Evolutionary conservation across 2,113 vertebrate genomes (phyloP).

Genomic region (Lasiurus borealis): DNA sequence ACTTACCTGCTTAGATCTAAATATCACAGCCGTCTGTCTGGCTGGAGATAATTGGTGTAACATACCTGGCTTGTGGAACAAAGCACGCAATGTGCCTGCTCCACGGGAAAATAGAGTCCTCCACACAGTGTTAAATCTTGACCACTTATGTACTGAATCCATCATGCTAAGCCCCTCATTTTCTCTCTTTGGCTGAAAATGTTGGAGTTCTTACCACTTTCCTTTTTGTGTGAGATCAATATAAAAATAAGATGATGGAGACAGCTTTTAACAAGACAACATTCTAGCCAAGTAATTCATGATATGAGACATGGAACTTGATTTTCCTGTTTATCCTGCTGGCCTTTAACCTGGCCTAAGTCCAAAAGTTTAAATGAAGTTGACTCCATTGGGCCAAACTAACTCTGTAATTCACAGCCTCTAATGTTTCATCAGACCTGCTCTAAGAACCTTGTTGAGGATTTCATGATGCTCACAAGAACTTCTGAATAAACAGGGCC

Average conservation of each 20-base stretch:
- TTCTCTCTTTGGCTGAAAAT: not conserved
- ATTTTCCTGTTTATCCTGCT: slow-evolving; percentile 2
- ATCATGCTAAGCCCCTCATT: not conserved
- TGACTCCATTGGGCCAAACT: not conserved
- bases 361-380: not conserved
- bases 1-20: not conserved
- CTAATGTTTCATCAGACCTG: not conserved
- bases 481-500: not conserved
- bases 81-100: not conserved
- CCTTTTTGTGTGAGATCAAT: not conserved
- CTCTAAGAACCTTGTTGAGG: not conserved
- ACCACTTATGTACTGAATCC: not conserved
- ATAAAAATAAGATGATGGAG: not conserved
- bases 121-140: not conserved
- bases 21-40: not conserved
- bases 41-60: not conserved
- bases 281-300: not conserved
- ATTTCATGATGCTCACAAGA: not conserved
- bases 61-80: not conserved
- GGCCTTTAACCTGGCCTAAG: not conserved
- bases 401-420: not conserved
- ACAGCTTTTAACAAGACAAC: not conserved
- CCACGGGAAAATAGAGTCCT: not conserved
- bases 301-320: not conserved
- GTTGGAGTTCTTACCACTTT: not conserved